Evolutionary conservation across 2,888 invertebrate species (phyloP).

Genomic region (Acanthosepion lycidas): DNA sequence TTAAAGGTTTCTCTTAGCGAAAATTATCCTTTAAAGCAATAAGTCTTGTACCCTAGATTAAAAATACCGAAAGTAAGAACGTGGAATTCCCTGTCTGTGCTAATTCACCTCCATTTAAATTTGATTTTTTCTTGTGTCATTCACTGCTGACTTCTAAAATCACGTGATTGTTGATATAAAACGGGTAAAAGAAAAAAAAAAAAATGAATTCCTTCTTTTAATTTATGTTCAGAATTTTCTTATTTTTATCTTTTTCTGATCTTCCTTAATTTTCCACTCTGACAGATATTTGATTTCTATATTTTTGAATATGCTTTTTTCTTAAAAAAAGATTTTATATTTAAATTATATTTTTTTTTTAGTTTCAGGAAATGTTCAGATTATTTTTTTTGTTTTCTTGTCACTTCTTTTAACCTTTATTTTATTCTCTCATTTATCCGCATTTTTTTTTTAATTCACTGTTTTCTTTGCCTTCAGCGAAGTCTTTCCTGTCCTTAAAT

Average conservation of each 20-base stretch:
- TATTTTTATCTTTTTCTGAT: fast-evolving
- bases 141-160: background rate
- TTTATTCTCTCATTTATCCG: background rate
- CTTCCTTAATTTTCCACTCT: background rate
- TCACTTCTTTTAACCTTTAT: background rate
- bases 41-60: too few species aligned
- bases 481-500: background rate
- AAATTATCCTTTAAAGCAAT: too few species aligned
- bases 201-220: background rate
- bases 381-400: background rate
- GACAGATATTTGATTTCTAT: background rate
- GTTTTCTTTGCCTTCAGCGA: background rate
- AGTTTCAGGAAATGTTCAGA: background rate
- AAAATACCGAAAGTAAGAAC: too few species aligned
- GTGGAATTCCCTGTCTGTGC: too few species aligned
- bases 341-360: background rate
- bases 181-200: background rate
- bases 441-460: background rate
- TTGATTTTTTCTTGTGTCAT: too few species aligned
- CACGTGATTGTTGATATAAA: background rate
- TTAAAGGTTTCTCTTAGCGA: too few species aligned
- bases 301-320: background rate
- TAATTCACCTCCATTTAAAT: too few species aligned
- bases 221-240: background rate
- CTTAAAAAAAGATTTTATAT: background rate